These are phyloP conservation scores for Nothobranchius furzeri DNA, from an alignment of 2,113 vertebrate genomes.

Conservation along the genomic window DNA sequence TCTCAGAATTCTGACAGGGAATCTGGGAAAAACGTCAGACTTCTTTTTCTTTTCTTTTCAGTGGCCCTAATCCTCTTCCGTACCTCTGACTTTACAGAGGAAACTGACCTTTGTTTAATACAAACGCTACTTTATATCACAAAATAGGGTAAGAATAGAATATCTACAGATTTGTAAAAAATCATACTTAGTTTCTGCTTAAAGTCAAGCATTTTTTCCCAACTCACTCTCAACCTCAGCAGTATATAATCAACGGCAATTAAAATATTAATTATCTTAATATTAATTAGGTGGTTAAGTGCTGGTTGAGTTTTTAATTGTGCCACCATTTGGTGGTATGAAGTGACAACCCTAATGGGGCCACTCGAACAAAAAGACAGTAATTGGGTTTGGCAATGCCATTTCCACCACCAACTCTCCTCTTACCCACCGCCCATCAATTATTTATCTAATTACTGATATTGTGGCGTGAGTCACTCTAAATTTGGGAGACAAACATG, in stretches of 20 bases:
- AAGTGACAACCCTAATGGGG: slow-evolving; percentile 87
- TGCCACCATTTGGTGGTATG: slow-evolving; percentile 81
- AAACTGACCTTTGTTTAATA: no score
- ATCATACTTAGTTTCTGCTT: no score
- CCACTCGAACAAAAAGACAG: slow-evolving; percentile 79
- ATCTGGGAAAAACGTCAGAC: no score
- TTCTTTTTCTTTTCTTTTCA: no score
- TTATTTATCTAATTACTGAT: slow-evolving; percentile 93
- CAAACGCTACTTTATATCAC: no score
- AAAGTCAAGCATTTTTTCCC: slow-evolving; percentile 12
- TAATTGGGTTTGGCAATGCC: slow-evolving; percentile 93
- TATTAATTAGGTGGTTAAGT: slow-evolving; percentile 85
- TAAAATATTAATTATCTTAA: slow-evolving; percentile 83
- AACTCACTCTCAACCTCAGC: slow-evolving; percentile 25
- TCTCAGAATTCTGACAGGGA: no score
- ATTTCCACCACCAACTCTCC: slow-evolving; percentile 82
- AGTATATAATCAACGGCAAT: slow-evolving; percentile 75
- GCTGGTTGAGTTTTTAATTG: slow-evolving; percentile 80
- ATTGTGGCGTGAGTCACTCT: slow-evolving; percentile 89
- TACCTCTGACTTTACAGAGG: no score
- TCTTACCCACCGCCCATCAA: slow-evolving; percentile 83
- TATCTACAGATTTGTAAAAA: no score
- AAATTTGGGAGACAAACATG: slow-evolving; percentile 90
- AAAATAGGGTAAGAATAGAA: no score
- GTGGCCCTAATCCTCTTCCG: no score